These are phyloP conservation scores for Hydrozoanthus gracilis DNA, from an alignment of 92 coral and sea anemone genomes.

Conservation along the genomic window DNA sequence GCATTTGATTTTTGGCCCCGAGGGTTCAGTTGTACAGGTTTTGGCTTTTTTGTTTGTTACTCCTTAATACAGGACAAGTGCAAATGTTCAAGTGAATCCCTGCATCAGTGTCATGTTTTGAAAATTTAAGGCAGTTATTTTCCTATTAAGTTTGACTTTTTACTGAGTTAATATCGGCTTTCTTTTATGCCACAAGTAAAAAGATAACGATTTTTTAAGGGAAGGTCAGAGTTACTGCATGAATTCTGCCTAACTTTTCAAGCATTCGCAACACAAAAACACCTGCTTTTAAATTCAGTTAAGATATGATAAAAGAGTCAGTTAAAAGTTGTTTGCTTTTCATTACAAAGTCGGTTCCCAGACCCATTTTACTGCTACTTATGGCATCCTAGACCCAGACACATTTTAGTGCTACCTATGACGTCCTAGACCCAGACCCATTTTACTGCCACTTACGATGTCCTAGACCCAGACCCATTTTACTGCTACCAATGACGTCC, in stretches of 20 bases:
- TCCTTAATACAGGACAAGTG: slow-evolving; percentile 9
- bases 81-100: not conserved
- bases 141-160: not conserved
- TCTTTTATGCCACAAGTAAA: too few relatives aligned
- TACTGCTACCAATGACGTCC: too few relatives aligned
- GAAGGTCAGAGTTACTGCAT: not conserved
- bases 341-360: not conserved
- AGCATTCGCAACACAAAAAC: not conserved
- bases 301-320: not conserved
- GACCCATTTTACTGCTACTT: too few relatives aligned
- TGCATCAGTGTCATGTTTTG: too few relatives aligned
- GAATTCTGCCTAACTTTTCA: not conserved
- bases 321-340: not conserved
- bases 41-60: not conserved
- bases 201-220: not conserved
- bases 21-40: slow-evolving; percentile 33
- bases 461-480: too few relatives aligned
- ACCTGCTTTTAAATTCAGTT: slow-evolving; percentile 12
- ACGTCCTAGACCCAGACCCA: too few relatives aligned
- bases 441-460: too few relatives aligned
- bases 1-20: too few relatives aligned
- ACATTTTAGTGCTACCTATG: too few relatives aligned
- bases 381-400: too few relatives aligned
- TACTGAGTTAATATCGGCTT: too few relatives aligned
- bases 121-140: slow-evolving; percentile 18